These are phyloP conservation scores for Halictus ligatus DNA, from an alignment of 2,888 invertebrate species.

Conservation along the genomic window DNA sequence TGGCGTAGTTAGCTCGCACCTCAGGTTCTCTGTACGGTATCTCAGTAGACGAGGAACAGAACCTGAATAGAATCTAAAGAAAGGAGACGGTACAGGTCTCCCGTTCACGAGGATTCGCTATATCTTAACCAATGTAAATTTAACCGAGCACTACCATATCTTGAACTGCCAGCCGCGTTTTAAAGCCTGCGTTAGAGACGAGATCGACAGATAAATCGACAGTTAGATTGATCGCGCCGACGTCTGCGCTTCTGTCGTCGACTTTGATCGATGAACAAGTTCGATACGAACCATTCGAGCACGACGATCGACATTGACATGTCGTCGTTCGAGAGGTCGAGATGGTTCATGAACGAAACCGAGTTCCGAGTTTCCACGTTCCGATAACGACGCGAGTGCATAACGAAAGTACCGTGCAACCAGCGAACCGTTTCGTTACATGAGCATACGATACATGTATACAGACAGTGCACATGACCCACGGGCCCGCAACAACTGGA, in stretches of 20 bases:
- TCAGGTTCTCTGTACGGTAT: too few species aligned
- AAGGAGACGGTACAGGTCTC: background rate
- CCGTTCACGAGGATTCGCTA: background rate
- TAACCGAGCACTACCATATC: background rate
- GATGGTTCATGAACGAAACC: background rate
- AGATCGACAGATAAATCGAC: conserved; percentile 13
- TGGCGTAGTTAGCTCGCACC: too few species aligned
- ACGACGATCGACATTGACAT: conserved; percentile 21
- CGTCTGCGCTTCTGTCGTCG: background rate
- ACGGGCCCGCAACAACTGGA: background rate
- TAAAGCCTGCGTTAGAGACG: background rate
- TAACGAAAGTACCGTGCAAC: background rate
- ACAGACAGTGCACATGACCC: background rate
- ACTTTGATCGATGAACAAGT: conserved; percentile 26
- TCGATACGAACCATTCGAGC: background rate
- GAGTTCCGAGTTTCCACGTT: background rate
- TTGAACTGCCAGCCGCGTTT: background rate
- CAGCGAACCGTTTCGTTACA: background rate
- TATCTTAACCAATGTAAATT: background rate
- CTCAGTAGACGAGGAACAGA: background rate
- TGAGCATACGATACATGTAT: background rate
- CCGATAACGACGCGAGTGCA: background rate
- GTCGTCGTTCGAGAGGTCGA: conserved; percentile 10
- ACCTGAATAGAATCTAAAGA: background rate
- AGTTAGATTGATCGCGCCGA: conserved; percentile 3